Evolutionary conservation across 2,113 vertebrate genomes (phyloP).

Genomic region (Pica pica): DNA sequence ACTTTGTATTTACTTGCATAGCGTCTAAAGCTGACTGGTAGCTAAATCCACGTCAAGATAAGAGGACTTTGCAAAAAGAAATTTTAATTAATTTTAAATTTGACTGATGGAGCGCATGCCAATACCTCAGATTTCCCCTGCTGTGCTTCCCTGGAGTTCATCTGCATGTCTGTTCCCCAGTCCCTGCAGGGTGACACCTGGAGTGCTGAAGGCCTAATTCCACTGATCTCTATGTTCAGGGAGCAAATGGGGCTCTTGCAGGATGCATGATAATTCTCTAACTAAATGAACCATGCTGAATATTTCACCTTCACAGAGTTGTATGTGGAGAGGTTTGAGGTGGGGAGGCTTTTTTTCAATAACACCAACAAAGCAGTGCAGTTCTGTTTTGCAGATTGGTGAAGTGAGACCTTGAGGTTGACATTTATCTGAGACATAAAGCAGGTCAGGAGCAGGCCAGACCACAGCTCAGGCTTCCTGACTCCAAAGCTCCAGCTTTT

Average conservation of each 20-base stretch:
- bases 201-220: neutral
- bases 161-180: neutral
- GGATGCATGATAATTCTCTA: neutral
- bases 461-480: neutral
- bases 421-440: neutral
- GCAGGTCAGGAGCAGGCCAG: neutral
- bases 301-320: neutral
- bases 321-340: neutral
- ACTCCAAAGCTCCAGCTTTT: neutral
- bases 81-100: neutral
- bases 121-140: neutral
- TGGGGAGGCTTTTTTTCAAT: neutral
- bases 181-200: neutral
- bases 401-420: neutral
- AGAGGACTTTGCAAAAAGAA: neutral
- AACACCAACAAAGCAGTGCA: neutral
- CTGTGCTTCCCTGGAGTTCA: neutral
- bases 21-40: neutral
- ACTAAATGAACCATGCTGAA: neutral
- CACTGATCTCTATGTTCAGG: neutral
- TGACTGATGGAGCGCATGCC: neutral
- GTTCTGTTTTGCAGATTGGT: neutral
- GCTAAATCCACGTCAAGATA: neutral
- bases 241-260: neutral
- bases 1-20: neutral